Conservation (phyloP, 2,888 invertebrate genomes). For the Cryptus viduatorius region DNA sequence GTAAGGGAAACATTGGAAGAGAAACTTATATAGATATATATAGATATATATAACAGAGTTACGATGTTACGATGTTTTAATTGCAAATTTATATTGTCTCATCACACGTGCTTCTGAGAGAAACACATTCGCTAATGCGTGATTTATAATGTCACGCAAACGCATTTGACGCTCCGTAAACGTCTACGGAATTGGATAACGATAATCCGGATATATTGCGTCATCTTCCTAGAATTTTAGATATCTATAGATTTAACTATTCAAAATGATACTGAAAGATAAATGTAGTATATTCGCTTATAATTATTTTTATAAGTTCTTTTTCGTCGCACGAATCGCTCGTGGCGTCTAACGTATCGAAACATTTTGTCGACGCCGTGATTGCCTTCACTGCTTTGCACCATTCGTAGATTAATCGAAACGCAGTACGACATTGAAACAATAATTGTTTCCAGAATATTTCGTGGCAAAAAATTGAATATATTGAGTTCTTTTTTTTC, state of each 20-base stretch:
- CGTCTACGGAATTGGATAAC: slow-evolving; percentile 5
- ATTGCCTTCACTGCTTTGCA: slow-evolving; percentile 48
- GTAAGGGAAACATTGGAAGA: slow-evolving; percentile 57
- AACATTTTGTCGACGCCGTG: background rate
- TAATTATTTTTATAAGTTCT: slow-evolving; percentile 52
- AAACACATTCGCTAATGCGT: slow-evolving; percentile 25
- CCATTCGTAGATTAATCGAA: slow-evolving; percentile 38
- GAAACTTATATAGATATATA: slow-evolving; percentile 63
- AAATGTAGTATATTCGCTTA: slow-evolving; percentile 25
- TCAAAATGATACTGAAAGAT: slow-evolving; percentile 26
- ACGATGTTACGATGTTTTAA: slow-evolving; percentile 63
- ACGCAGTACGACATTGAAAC: background rate
- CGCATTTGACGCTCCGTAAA: slow-evolving; percentile 49
- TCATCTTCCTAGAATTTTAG: slow-evolving; percentile 32
- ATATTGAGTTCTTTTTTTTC: slow-evolving; percentile 34
- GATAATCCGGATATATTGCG: background rate
- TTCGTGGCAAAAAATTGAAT: slow-evolving; percentile 11
- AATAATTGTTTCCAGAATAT: background rate
- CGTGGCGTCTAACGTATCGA: slow-evolving; percentile 11
- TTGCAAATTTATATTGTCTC: slow-evolving; percentile 63
- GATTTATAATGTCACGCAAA: background rate
- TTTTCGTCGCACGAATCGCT: slow-evolving; percentile 55
- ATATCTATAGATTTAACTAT: slow-evolving; percentile 7
- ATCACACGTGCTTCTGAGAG: slow-evolving; percentile 48
- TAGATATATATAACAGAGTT: slow-evolving; percentile 65